phyloP scores from a whole-genome alignment of 2,113 vertebrate species.

The Cochlearius cochlearius region DNA sequence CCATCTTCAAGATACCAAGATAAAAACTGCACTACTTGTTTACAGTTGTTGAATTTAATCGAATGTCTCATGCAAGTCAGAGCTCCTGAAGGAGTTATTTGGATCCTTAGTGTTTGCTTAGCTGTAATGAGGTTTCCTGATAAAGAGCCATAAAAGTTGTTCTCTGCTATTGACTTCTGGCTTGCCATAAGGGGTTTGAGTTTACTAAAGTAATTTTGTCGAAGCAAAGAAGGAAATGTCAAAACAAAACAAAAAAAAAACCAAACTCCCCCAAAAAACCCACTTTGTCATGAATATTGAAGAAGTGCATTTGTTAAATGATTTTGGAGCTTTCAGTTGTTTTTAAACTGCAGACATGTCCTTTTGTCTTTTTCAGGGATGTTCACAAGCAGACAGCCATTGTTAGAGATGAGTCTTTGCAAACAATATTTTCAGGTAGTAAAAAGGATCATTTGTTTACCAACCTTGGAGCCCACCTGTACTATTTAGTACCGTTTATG shows the following conservation, averaged over 20 bases:
- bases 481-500: background rate
- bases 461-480: background rate
- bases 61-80: background rate
- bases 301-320: background rate
- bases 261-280: fast-evolving
- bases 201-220: background rate
- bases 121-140: background rate
- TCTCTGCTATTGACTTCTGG: background rate
- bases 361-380: slow-evolving; percentile 79
- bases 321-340: background rate
- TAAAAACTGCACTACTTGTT: background rate
- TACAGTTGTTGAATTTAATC: background rate
- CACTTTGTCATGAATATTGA: background rate
- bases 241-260: background rate
- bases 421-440: slow-evolving; percentile 90
- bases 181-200: background rate
- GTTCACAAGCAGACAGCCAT: slow-evolving; percentile 87
- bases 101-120: background rate
- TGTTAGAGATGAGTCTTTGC: slow-evolving; percentile 92
- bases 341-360: background rate
- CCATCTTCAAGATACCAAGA: background rate
- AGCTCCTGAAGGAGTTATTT: background rate
- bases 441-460: background rate
- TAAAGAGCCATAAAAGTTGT: background rate
- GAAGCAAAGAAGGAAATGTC: background rate